These are phyloP conservation scores for Aricia artaxerxes DNA, from an alignment of 2,888 invertebrate genomes.

Conservation along the genomic window DNA sequence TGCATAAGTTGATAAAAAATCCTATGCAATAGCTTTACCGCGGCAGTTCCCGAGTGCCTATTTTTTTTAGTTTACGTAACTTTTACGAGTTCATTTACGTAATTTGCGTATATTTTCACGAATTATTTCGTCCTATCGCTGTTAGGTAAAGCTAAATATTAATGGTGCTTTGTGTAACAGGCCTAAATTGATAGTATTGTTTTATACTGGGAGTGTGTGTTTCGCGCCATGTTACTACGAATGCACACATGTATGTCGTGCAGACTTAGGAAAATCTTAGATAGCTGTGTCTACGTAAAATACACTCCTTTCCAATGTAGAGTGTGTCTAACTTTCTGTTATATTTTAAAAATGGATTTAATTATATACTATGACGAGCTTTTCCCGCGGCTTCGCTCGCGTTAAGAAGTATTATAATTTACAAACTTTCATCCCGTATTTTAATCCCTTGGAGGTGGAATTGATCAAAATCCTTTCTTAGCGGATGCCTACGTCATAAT, in stretches of 20 bases:
- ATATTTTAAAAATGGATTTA: neutral
- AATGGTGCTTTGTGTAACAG: constrained; percentile 43
- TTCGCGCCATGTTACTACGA: constrained; percentile 62
- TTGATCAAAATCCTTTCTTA: too few species aligned
- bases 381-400: too few species aligned
- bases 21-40: too few species aligned
- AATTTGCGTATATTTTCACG: constrained; percentile 13
- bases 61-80: neutral
- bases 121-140: neutral
- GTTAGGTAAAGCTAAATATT: constrained; percentile 27
- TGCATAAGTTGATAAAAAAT: too few species aligned
- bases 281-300: neutral
- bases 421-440: too few species aligned
- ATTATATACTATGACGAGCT: too few species aligned
- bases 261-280: neutral
- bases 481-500: too few species aligned
- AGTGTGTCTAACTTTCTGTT: neutral
- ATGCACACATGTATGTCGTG: constrained; percentile 54
- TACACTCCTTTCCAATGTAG: neutral
- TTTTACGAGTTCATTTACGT: neutral
- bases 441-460: too few species aligned
- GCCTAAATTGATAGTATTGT: constrained; percentile 62
- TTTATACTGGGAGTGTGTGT: constrained; percentile 63
- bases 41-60: too few species aligned
- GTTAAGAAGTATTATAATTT: too few species aligned